Evolutionary conservation across 2,113 vertebrate genomes (phyloP).

Genomic region (Gulo gulo): DNA sequence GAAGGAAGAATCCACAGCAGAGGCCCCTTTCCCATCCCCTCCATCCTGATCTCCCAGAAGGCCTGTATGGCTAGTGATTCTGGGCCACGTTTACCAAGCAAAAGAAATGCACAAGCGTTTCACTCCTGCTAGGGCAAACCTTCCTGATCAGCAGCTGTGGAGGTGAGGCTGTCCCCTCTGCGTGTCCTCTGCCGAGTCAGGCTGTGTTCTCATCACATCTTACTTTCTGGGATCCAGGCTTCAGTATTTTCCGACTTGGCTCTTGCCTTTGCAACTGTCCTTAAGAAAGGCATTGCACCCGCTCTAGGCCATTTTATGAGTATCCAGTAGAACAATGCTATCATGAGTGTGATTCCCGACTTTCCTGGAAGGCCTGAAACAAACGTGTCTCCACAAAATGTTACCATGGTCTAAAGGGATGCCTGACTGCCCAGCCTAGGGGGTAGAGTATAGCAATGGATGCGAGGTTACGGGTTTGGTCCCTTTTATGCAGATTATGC

Average conservation of each 20-base stretch:
- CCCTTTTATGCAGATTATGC: neutral
- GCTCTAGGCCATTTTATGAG: neutral
- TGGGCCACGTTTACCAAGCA: neutral
- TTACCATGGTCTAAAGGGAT: neutral
- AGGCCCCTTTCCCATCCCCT: neutral
- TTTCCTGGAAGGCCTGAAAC: neutral
- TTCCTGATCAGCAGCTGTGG: rapidly evolving
- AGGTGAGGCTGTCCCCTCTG: neutral
- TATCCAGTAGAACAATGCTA: neutral
- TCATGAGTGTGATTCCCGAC: neutral
- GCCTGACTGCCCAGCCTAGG: neutral
- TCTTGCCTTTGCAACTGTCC: neutral
- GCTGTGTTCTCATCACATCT: neutral
- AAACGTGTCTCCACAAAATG: neutral
- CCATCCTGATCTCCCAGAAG: neutral
- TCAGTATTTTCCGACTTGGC: neutral
- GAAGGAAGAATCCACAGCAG: neutral
- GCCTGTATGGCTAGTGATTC: neutral
- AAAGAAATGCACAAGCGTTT: neutral
- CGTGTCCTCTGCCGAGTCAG: neutral
- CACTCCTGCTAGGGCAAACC: neutral
- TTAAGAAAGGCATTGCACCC: neutral
- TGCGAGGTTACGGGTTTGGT: neutral
- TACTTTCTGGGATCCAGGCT: neutral
- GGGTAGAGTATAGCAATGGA: neutral